Evolutionary conservation across 2,113 vertebrate species (phyloP).

Genomic region (Entomyzon cyanotis): DNA sequence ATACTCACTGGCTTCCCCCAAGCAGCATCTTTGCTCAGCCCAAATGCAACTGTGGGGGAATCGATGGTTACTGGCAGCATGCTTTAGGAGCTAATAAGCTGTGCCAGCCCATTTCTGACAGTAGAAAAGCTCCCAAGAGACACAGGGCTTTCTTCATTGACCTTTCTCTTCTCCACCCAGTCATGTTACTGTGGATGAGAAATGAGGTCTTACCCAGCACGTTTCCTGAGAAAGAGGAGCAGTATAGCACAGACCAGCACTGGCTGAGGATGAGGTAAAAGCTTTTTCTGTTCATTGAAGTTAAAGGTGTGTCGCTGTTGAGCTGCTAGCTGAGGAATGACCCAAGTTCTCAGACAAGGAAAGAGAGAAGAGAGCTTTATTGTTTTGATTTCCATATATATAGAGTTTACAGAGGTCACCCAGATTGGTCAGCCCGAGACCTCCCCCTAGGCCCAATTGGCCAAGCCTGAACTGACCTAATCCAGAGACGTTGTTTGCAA

Average conservation of each 20-base stretch:
- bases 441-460: too few species aligned
- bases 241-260: accelerated
- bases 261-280: not conserved
- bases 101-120: not conserved
- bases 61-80: not conserved
- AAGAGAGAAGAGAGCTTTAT: too few species aligned
- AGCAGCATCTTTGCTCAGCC: not conserved
- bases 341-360: too few species aligned
- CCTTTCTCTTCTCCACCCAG: not conserved
- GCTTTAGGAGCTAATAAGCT: accelerated
- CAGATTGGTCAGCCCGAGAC: too few species aligned
- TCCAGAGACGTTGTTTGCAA: too few species aligned
- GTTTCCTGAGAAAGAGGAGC: not conserved
- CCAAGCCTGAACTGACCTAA: too few species aligned
- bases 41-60: not conserved
- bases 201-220: not conserved
- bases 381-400: too few species aligned
- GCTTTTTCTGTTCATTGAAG: not conserved
- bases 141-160: not conserved
- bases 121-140: not conserved
- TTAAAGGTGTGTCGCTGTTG: too few species aligned
- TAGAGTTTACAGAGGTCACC: too few species aligned
- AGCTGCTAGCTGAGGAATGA: too few species aligned
- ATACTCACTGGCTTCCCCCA: not conserved
- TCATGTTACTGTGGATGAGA: not conserved